Percentiles rank a stretch among this genome's conserved stretches.
These are phyloP conservation scores for Neotoma lepida DNA, from an alignment of 2,113 vertebrate species.

Conservation along the genomic window DNA sequence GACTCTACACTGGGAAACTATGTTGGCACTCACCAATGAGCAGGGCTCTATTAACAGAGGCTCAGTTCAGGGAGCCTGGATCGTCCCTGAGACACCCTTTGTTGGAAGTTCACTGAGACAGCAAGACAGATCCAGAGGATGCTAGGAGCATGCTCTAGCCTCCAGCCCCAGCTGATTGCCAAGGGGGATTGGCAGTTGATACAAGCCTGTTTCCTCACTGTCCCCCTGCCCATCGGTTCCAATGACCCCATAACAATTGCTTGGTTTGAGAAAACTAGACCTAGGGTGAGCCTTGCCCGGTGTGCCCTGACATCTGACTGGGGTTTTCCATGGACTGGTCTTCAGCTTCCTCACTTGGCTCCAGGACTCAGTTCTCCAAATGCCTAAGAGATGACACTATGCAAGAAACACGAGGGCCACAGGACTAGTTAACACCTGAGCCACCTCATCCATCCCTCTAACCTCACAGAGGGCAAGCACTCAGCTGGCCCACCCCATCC, in stretches of 20 bases:
- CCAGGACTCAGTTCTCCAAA: background rate
- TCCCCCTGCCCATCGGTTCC: too few species aligned
- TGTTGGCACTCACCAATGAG: background rate
- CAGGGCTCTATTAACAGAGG: rapidly evolving
- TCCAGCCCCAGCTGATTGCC: background rate
- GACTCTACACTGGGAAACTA: background rate
- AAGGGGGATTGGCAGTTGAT: background rate
- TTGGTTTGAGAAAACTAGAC: background rate
- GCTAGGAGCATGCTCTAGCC: too few species aligned
- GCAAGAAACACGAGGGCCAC: background rate
- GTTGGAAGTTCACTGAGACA: background rate
- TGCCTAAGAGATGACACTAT: background rate
- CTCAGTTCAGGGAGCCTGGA: background rate
- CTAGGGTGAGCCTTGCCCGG: background rate
- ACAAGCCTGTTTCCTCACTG: background rate
- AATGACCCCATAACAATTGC: background rate
- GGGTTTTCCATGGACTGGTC: background rate
- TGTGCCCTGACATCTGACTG: background rate
- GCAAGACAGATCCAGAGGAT: background rate
- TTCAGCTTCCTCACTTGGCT: background rate
- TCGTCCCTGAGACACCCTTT: background rate
- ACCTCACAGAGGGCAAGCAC: background rate
- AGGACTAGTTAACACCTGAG: background rate
- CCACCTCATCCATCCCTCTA: background rate
- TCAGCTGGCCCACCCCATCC: background rate